Percentiles rank a stretch among this genome's conserved stretches.
phyloP scores from a whole-genome alignment of 2,888 invertebrate species.

The Vandiemenella viatica region DNA sequence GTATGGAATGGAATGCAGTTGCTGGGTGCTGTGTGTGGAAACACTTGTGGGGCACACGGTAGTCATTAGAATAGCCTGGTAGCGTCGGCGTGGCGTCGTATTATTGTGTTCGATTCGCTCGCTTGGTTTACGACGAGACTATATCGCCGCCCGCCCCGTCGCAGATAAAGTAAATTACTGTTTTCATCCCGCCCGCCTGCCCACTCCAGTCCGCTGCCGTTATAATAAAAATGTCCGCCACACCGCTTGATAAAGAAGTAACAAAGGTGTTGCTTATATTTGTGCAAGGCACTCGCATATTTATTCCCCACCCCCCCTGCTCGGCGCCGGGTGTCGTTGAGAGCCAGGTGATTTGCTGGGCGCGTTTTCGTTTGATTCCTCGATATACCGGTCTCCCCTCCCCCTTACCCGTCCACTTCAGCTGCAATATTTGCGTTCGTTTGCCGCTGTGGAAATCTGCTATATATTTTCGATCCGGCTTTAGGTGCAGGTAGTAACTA shows the following conservation, averaged over 20 bases:
- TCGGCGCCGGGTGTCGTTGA: background rate
- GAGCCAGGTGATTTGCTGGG: no score
- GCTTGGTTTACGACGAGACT: background rate
- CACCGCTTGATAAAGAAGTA: slow-evolving; percentile 11
- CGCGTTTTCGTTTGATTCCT: no score
- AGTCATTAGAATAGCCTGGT: background rate
- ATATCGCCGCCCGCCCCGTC: background rate
- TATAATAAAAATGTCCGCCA: background rate
- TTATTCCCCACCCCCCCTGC: slow-evolving; percentile 2
- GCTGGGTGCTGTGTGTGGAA: no score
- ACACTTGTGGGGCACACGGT: background rate
- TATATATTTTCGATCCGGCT: no score
- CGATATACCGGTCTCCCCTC: no score
- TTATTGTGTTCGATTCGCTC: slow-evolving; percentile 1
- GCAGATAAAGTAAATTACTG: slow-evolving; percentile 9
- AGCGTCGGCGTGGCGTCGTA: background rate
- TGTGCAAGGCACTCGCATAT: slow-evolving; percentile 13
- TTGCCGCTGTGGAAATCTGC: no score
- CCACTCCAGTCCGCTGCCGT: background rate
- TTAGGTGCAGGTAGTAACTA: no score
- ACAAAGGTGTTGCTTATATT: slow-evolving; percentile 14
- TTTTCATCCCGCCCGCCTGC: slow-evolving; percentile 1
- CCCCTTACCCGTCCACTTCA: no score
- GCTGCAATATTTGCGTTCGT: no score
- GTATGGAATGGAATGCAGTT: no score